Base-by-base conservation (phyloP, 2,888 invertebrate genomes). In the Ichneumoninae sp. region DNA sequence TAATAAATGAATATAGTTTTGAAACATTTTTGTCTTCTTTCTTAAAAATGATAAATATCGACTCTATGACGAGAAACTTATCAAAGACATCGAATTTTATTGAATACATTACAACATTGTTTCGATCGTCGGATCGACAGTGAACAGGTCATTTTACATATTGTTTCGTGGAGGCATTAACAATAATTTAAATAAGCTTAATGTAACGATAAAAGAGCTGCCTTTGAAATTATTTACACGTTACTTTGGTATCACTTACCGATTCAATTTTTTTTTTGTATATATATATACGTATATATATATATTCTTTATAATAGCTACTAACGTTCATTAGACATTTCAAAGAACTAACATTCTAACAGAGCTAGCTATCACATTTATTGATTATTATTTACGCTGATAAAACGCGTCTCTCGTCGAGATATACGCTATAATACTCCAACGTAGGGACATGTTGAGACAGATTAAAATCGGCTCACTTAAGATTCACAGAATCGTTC, bases 341-440 rank as follows among this genome's bases (percentile, higher is more conserved):
- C 83, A 87, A 91, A 81, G 86, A 86, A 88, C 89, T 92, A 92
- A 91, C 87, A 86, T 88, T 83, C 89, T 91, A 90, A 89, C 87
- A 89, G 88, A 90, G 90, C 73, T 89, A 90, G 83, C 92, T 92
- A 93, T 93, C 92, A 93, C 93, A 93, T 92, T 92, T 88, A 92
- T 89, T 87, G 90, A 89, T 83, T 83, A 78, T 79, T 83, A 68
- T 80, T 74, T 70, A 73, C 77, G 76, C 85, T 65, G 71, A 86
- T 84, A 70, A 86, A 47, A 52, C 60, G 66, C 77, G 36, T 26
- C n/a, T 83, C 80, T 77, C 66, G 54, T 69, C 60, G 77, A 76
- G 57, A 71, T 33, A 36, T 13, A 50, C 57, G 66, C 79, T 8
- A 36, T 60, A 50, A 40, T 75, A 47, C 60, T 75, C 47, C 22